Percentiles rank a stretch among this genome's conserved stretches.
These are phyloP conservation scores for Marmota monax DNA, from an alignment of 2,113 vertebrate species.

Conservation along the genomic window DNA sequence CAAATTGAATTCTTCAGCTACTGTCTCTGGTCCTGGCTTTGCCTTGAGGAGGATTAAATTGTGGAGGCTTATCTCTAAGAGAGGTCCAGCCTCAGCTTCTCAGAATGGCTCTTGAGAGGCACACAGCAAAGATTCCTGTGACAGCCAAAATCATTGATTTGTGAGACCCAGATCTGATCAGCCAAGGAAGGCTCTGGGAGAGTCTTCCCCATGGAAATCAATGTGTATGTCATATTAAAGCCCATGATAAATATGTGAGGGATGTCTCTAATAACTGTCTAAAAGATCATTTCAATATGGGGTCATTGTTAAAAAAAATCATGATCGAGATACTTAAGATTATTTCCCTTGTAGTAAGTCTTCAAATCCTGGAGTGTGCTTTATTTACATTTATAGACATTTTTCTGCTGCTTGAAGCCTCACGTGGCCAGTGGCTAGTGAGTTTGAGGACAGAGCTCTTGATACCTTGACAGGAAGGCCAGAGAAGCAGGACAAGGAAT, in stretches of 20 bases:
- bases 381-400: not conserved
- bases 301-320: not conserved
- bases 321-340: not conserved
- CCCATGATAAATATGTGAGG: not conserved
- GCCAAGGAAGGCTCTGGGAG: not conserved
- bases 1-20: not conserved
- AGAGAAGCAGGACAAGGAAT: rapidly evolving
- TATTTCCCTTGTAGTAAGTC: not conserved
- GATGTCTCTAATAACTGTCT: not conserved
- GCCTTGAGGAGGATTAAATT: not conserved
- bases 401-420: not conserved
- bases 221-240: not conserved
- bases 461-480: not conserved
- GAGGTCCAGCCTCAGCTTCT: not conserved
- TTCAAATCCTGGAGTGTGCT: not conserved
- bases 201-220: not conserved
- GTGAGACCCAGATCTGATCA: not conserved
- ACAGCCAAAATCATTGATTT: not conserved
- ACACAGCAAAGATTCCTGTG: not conserved
- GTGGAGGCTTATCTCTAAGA: not conserved
- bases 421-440: not conserved
- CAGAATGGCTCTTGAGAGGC: not conserved
- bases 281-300: not conserved
- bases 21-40: not conserved
- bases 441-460: not conserved